A percentile compares a stretch with the other conserved stretches of the same genome.
Conservation (phyloP, 2,888 invertebrate species). For the Acleris cristana region DNA sequence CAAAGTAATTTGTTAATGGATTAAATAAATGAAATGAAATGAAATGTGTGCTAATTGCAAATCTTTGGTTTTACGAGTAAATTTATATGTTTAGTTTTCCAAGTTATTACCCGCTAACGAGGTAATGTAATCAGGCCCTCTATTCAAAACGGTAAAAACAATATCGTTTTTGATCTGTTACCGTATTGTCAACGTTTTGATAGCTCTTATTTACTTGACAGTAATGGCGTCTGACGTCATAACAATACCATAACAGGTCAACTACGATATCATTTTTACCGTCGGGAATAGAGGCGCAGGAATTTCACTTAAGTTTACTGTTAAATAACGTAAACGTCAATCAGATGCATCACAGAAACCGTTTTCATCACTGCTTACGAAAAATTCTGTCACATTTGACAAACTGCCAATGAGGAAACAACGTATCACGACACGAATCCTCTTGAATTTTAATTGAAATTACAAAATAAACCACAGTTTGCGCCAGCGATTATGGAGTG, state of each 20-base stretch:
- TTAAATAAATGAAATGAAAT: too few relatives aligned
- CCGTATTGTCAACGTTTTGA: too few relatives aligned
- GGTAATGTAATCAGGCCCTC: too few relatives aligned
- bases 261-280: too few relatives aligned
- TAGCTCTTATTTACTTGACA: too few relatives aligned
- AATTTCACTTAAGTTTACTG: neutral
- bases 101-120: neutral
- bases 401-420: slow-evolving; percentile 60
- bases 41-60: slow-evolving; percentile 1
- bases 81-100: neutral
- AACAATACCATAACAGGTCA: too few relatives aligned
- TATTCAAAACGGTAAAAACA: too few relatives aligned
- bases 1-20: too few relatives aligned
- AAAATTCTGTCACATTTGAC: slow-evolving; percentile 42
- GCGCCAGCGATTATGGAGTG: slow-evolving; percentile 61
- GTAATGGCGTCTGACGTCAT: too few relatives aligned
- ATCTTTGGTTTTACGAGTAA: neutral
- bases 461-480: slow-evolving; percentile 68
- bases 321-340: neutral
- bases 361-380: neutral
- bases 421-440: slow-evolving; percentile 53
- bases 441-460: slow-evolving; percentile 73
- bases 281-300: too few relatives aligned
- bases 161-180: too few relatives aligned
- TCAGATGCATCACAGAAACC: neutral